Percentiles rank a stretch among this genome's conserved stretches.
phyloP scores from a whole-genome alignment of 1,140 invertebrate genomes.

The Euwallacea fornicatus region DNA sequence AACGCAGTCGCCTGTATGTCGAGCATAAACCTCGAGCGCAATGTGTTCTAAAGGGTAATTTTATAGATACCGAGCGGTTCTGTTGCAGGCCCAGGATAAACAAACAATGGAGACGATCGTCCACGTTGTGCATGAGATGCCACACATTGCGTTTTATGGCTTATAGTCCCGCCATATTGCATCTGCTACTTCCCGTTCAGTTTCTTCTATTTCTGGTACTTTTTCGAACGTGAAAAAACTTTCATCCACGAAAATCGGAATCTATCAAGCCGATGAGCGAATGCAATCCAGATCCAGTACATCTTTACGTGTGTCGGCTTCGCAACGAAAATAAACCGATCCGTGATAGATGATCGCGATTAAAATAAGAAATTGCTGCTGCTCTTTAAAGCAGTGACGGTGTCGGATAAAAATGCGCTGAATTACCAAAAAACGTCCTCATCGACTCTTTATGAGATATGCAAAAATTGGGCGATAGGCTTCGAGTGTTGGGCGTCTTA shows the following conservation, averaged over 20 bases:
- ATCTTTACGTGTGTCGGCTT: constrained; percentile 30
- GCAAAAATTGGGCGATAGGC: background rate
- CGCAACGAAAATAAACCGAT: constrained; percentile 37
- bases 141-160: constrained; percentile 31
- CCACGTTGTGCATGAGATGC: constrained; percentile 21
- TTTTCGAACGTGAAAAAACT: background rate
- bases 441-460: background rate
- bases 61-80: constrained; percentile 15
- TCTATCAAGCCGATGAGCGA: constrained; percentile 14
- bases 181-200: constrained; percentile 5
- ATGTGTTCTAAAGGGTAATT: background rate
- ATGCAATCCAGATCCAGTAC: constrained; percentile 37
- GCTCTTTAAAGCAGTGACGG: background rate
- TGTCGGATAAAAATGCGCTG: too few species aligned
- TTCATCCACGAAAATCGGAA: background rate
- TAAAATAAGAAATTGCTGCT: constrained; percentile 35
- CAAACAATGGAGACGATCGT: constrained; percentile 27
- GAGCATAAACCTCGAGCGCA: too few species aligned
- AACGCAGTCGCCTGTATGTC: too few species aligned
- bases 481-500: background rate
- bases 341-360: constrained; percentile 35
- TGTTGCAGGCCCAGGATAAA: constrained; percentile 30
- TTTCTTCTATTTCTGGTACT: constrained; percentile 21
- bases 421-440: too few species aligned
- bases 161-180: constrained; percentile 19